Evolutionary conservation across 1,140 invertebrate genomes (phyloP).

Genomic region (Coptotermes formosanus): DNA sequence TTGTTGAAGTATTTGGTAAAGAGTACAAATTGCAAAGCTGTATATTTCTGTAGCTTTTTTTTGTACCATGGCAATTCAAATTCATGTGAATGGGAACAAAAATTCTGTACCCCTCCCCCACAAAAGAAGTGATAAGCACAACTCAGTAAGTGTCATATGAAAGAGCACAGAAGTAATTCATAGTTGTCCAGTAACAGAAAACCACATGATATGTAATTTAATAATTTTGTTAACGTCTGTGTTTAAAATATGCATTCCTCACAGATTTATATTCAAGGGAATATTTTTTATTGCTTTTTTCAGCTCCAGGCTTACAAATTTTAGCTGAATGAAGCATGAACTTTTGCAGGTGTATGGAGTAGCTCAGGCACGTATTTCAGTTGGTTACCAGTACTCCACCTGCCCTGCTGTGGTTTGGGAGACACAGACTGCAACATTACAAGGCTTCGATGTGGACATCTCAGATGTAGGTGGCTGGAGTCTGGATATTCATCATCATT

Average conservation of each 20-base stretch:
- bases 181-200: no score
- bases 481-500: slow-evolving; percentile 95
- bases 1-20: background rate
- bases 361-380: slow-evolving; percentile 79
- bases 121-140: no score
- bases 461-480: slow-evolving; percentile 98
- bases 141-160: no score
- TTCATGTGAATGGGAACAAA: no score
- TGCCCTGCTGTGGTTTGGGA: slow-evolving; percentile 90
- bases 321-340: background rate
- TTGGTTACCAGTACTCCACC: slow-evolving; percentile 91
- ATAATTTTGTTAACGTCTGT: no score
- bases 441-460: slow-evolving; percentile 97
- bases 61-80: no score
- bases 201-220: no score
- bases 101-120: no score
- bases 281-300: slow-evolving; percentile 19
- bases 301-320: background rate
- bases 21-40: no score
- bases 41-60: no score
- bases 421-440: slow-evolving; percentile 85
- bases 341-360: slow-evolving; percentile 71
- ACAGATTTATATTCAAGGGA: slow-evolving; percentile 17
- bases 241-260: background rate
- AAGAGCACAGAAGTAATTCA: no score